Percentiles rank a stretch among this genome's conserved stretches.
Conservation (phyloP, 2,797 vertebrate species). For the Gallinago stenura region DNA sequence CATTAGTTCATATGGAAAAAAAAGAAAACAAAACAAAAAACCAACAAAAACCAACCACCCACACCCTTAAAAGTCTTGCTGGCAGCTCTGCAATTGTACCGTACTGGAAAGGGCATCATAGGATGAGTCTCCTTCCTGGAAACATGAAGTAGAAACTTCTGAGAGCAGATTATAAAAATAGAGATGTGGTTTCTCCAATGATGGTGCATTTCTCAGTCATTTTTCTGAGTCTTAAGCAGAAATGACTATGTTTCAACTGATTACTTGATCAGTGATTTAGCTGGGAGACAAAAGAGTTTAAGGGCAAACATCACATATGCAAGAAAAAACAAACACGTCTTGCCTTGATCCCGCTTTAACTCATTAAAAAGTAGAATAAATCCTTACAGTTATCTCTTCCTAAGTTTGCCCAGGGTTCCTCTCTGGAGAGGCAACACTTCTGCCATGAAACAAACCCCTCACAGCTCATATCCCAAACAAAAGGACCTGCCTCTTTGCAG, state of each 20-base stretch:
- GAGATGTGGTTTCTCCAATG: conserved; percentile 22
- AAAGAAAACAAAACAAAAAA: neutral
- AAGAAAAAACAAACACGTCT: neutral
- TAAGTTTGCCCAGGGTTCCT: neutral
- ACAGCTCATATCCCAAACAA: neutral
- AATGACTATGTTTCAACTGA: neutral
- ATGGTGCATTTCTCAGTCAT: neutral
- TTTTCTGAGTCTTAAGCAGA: conserved; percentile 27
- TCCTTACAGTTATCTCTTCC: neutral
- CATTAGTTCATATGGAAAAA: neutral
- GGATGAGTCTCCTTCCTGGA: conserved; percentile 62
- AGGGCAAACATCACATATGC: neutral
- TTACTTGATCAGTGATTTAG: neutral
- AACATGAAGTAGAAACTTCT: neutral
- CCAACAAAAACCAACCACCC: neutral
- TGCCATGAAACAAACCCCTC: neutral
- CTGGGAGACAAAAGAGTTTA: neutral
- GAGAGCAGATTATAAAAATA: conserved; percentile 42
- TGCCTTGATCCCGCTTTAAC: neutral
- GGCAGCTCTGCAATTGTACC: neutral
- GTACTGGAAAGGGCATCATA: neutral
- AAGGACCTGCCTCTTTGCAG: neutral
- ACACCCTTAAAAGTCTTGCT: neutral
- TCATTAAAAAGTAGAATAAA: neutral
- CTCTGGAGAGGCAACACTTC: neutral